Evolutionary conservation across 2,797 vertebrate species (phyloP).

Genomic region (Oryzias dopingdopingensis): DNA sequence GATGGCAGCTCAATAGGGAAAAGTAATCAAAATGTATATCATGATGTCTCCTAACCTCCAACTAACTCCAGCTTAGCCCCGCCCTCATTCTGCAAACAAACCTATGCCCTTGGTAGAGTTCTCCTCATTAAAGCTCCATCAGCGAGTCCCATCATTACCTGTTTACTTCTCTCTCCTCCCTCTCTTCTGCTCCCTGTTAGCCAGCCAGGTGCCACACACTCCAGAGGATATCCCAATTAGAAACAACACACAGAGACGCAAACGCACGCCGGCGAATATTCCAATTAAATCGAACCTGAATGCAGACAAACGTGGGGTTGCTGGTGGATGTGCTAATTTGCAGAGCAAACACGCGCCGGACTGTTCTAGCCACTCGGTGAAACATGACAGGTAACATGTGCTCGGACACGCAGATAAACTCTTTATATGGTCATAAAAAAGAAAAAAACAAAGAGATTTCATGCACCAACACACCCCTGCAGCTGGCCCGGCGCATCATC

Average conservation of each 20-base stretch:
- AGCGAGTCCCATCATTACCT: slow-evolving; percentile 71
- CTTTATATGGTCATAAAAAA: slow-evolving; percentile 2
- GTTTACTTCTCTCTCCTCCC: slow-evolving; percentile 60
- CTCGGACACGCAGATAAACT: background rate
- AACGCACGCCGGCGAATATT: slow-evolving; percentile 56
- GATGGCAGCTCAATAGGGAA: slow-evolving; percentile 3
- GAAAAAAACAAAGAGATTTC: background rate
- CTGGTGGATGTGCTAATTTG: slow-evolving; percentile 64
- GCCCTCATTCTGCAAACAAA: slow-evolving; percentile 26
- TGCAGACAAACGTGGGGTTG: slow-evolving; percentile 19
- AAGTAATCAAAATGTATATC: slow-evolving; percentile 21
- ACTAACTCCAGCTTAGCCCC: slow-evolving; percentile 13
- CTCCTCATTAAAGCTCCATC: slow-evolving; percentile 69
- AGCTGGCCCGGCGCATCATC: background rate
- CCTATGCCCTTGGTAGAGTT: slow-evolving; percentile 44
- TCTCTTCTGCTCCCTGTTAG: slow-evolving; percentile 48
- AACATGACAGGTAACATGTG: background rate
- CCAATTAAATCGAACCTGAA: slow-evolving; percentile 60
- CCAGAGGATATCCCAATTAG: slow-evolving; percentile 70
- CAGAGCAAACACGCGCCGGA: slow-evolving; percentile 34
- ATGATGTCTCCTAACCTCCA: slow-evolving; percentile 11
- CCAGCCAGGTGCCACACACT: slow-evolving; percentile 69
- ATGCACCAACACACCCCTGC: background rate
- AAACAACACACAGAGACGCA: slow-evolving; percentile 55
- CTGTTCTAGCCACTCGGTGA: slow-evolving; percentile 3